Percentiles rank a stretch among this genome's conserved stretches.
phyloP scores from a whole-genome alignment of 2,113 vertebrate species.

The Dromiciops gliroides region DNA sequence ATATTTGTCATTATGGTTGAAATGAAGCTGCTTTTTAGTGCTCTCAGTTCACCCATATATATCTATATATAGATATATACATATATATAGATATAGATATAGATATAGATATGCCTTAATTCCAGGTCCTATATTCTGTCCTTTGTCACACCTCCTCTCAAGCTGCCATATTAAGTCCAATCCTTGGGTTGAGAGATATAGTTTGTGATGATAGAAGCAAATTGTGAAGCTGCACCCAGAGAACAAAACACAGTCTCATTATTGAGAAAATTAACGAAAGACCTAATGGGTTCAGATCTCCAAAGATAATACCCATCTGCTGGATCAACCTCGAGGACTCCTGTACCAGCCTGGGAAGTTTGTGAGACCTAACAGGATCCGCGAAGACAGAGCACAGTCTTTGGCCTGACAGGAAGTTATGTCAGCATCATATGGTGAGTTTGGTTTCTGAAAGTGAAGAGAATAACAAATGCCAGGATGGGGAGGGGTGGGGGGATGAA shows the following conservation, averaged over 20 bases:
- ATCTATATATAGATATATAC: too few relatives aligned
- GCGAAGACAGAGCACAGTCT: neutral
- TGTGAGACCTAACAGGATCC: neutral
- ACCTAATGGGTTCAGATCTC: neutral
- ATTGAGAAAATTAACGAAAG: neutral
- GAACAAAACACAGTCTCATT: neutral
- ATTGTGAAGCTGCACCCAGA: neutral
- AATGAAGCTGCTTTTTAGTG: neutral
- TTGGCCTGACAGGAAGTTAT: neutral
- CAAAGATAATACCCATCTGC: neutral
- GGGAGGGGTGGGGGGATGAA: accelerated
- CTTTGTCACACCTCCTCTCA: neutral
- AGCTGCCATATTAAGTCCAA: neutral
- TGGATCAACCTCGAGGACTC: neutral
- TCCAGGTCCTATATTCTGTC: neutral
- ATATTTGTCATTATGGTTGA: neutral
- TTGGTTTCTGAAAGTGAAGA: slow-evolving; percentile 58
- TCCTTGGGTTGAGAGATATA: neutral
- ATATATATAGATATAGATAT: too few relatives aligned
- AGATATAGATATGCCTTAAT: too few relatives aligned
- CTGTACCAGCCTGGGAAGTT: neutral
- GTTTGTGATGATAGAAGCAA: neutral
- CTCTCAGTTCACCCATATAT: neutral
- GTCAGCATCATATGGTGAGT: slow-evolving; percentile 11
- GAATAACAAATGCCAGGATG: slow-evolving; percentile 51